Evolutionary conservation across 2,797 vertebrate species (phyloP).

Genomic region (Platalea minor): DNA sequence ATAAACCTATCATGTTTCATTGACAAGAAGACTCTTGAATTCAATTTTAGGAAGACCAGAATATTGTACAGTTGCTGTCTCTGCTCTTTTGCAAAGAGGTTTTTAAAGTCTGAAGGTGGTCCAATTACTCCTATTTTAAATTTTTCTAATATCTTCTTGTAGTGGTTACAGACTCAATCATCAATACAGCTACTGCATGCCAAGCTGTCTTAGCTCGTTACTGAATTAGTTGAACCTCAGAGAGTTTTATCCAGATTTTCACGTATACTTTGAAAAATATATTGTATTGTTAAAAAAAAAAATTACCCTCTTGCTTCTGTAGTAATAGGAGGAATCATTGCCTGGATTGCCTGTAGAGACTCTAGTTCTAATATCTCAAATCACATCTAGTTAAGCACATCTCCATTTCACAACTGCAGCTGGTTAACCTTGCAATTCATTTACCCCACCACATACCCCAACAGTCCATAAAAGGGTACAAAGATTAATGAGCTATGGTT

Average conservation of each 20-base stretch:
- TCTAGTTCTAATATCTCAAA: not conserved
- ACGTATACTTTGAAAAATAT: not conserved
- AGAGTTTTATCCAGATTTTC: constrained; percentile 28
- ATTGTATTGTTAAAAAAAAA: not conserved
- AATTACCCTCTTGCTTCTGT: not conserved
- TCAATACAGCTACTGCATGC: not conserved
- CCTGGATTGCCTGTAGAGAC: not conserved
- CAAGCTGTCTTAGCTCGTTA: constrained; percentile 38
- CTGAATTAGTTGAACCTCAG: constrained; percentile 7
- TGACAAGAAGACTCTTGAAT: constrained; percentile 39
- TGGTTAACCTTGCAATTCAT: constrained; percentile 5
- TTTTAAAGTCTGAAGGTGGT: constrained; percentile 5
- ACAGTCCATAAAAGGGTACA: not conserved
- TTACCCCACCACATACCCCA: not conserved
- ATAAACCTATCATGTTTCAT: constrained; percentile 53
- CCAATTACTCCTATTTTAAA: constrained; percentile 18
- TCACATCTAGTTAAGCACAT: constrained; percentile 13
- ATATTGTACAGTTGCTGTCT: constrained; percentile 28
- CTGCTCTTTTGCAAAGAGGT: constrained; percentile 19
- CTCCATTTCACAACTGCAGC: constrained; percentile 17
- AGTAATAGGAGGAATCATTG: not conserved
- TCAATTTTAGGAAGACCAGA: constrained; percentile 9
- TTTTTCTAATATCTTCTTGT: not conserved
- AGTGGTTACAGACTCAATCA: not conserved
- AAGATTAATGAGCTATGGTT: not conserved